Evolutionary conservation across 2,797 vertebrate genomes (phyloP), one percentile per base, ranked within the genome.

Genomic region (Gastrophryne carolinensis): DNA sequence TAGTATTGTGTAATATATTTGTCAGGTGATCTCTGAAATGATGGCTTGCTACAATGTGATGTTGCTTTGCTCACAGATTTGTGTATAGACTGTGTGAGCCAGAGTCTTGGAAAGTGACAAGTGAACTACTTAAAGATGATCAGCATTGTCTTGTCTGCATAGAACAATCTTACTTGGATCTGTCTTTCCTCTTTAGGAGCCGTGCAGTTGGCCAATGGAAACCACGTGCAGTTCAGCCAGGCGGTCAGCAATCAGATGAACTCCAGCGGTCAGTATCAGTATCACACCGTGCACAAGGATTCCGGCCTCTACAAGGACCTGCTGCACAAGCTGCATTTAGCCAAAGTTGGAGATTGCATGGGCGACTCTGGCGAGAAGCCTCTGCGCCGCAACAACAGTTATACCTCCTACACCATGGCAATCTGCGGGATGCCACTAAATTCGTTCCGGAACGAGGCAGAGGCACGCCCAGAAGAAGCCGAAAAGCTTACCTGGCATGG

Each of bases 321-420:
- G 53, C 92, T 98, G 0, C 95, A 96, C 79, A 96, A 96, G 72
- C 89, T 99, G 15, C 97, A 99, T 83, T 87, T 92, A 69, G 93
- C 96, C 65, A 97, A 97, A 78, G 91, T 98, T 12, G 96, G 95
- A 0, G 96, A 98, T 83, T 97, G 96, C 87, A 96, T 98, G 79
- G 94, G 94, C 0, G 96, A 98, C 75, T 90, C 90, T 0, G 93
- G 91, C 0, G 95, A 96, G 80, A 91, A 93, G 41, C 94, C 96
- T 34, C 87, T 99, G 77, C 87, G 95, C 13, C 93, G 97, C 63
- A 99, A 96, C 87, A 98, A 98, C 85, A 98, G 97, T 86, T 98
- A 98, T 67, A 98, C 97, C 1, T 98, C 96, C 3, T 98, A 98
- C 74, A 98, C 96, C 35, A 95, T 97, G 93, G 93, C 96, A 10